phyloP scores from a whole-genome alignment of 2,113 vertebrate species.

The Ciconia stormi region DNA sequence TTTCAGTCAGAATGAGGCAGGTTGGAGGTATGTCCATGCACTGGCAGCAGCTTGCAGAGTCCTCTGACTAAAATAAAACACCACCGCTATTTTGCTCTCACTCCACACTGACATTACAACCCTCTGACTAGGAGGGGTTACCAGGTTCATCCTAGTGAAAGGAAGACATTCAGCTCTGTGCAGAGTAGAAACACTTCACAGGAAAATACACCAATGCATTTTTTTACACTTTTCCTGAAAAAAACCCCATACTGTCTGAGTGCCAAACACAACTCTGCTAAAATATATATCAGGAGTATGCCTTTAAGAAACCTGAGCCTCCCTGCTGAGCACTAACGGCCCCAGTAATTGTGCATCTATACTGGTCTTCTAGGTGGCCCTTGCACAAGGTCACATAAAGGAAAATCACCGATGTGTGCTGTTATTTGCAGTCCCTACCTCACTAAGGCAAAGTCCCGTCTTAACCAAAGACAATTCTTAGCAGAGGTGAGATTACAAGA shows the following conservation, averaged over 20 bases:
- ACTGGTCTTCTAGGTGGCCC: neutral
- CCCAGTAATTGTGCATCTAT: neutral
- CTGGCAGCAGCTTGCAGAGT: neutral
- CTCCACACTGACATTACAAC: neutral
- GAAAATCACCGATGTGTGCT: neutral
- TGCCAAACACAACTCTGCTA: neutral
- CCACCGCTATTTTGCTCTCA: neutral
- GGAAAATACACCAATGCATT: neutral
- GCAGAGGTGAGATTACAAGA: neutral
- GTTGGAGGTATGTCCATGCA: neutral
- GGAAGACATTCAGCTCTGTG: neutral
- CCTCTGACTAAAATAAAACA: neutral
- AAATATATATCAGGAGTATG: neutral
- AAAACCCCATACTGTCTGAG: neutral
- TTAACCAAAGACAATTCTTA: neutral
- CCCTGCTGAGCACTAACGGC: neutral
- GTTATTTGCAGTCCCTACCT: neutral
- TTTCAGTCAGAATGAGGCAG: neutral
- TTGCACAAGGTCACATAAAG: neutral
- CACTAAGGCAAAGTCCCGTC: neutral
- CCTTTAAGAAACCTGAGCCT: neutral
- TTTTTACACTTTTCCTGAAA: neutral
- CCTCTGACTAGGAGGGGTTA: neutral
- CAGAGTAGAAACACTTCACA: neutral
- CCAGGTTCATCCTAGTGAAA: neutral